Percentiles rank a stretch among this genome's conserved stretches.
These are phyloP conservation scores for Dufourea novaeangliae DNA, from an alignment of 1,140 invertebrate genomes.

Conservation along the genomic window DNA sequence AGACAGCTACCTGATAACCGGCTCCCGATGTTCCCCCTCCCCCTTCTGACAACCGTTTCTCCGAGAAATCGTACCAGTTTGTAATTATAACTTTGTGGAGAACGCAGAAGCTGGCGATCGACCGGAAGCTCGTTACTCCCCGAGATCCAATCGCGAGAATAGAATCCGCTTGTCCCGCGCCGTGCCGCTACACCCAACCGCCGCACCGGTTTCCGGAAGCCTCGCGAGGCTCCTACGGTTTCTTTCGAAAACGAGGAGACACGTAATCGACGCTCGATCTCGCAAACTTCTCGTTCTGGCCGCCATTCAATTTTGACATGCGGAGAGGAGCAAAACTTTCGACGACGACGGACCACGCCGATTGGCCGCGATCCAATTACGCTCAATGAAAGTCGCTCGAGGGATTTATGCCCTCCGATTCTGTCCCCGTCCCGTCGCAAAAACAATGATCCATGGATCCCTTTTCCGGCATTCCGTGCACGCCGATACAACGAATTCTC, in stretches of 20 bases:
- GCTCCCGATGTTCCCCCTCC: constrained; percentile 47
- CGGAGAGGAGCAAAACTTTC: constrained; percentile 39
- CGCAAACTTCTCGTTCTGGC: constrained; percentile 46
- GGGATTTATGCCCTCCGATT: constrained; percentile 62
- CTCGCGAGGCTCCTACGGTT: too few species aligned
- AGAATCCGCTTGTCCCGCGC: constrained; percentile 10
- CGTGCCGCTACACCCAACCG: neutral
- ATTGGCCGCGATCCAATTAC: constrained; percentile 68
- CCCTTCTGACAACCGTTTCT: neutral
- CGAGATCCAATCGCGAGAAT: constrained; percentile 41
- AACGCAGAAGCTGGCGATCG: constrained; percentile 40
- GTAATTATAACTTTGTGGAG: constrained; percentile 33
- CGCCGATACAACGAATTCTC: constrained; percentile 19
- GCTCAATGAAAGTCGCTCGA: constrained; percentile 65
- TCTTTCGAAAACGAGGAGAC: neutral
- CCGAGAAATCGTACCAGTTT: constrained; percentile 37
- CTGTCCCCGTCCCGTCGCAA: constrained; percentile 39
- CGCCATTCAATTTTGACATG: constrained; percentile 53
- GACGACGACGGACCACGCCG: constrained; percentile 28
- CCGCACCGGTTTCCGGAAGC: neutral
- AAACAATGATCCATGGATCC: constrained; percentile 67
- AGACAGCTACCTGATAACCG: constrained; percentile 46
- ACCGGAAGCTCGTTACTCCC: constrained; percentile 45
- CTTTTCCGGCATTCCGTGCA: constrained; percentile 58
- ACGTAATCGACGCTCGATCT: constrained; percentile 7